Base-by-base conservation (phyloP, 2,888 invertebrate species). In the Formica aserva region DNA sequence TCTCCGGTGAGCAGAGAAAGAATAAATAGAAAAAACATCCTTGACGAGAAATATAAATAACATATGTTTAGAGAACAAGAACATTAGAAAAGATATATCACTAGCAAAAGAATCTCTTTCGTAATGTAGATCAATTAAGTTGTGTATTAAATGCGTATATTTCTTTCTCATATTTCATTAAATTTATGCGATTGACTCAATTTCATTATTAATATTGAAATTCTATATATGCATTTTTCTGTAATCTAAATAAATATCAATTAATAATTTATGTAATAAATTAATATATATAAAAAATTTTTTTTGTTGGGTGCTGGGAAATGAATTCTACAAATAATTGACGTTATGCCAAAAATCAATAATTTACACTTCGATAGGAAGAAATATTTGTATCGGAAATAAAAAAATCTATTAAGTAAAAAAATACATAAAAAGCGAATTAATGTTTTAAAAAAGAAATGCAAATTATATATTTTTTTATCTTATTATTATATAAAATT, bases 31-130 rank as follows among this genome's bases (percentile, higher is more conserved):
- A 41, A 32, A 57, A 35, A 13, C 32, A 22, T 45, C 3, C 41
- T 76, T 76, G 26, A 52, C 35, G 13, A 9, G n/a, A 55, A 29
- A n/a, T n/a, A 66, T 38, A 66, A 77, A 66, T 66, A 66, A 77
- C 29, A 13, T 18, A 55, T 5, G 38, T 77, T 15, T 35, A 69
- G 26, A 69, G 22, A 69, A 13, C 18, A 18, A 32, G n/a, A 52
- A 3, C 22, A 57, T 15, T 45, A 15, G 4, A 15, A 45, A 60
- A 69, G 15, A 15, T 57, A 57, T n/a, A 69, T 78, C 15, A 32
- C 11, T 32, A 55, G 32, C 3, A 29, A 26, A 57, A 41, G 0
- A 32, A 22, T 38, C 0, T 38, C 0, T 38, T 45, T 48, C 15
- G 3, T 18, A 62, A 48, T 63, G 4, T 6, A 45, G 13, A 63